A percentile compares a stretch with the other conserved stretches of the same genome.
These are phyloP conservation scores for Heliornis fulica DNA, from an alignment of 2,113 vertebrate genomes.

Conservation along the genomic window DNA sequence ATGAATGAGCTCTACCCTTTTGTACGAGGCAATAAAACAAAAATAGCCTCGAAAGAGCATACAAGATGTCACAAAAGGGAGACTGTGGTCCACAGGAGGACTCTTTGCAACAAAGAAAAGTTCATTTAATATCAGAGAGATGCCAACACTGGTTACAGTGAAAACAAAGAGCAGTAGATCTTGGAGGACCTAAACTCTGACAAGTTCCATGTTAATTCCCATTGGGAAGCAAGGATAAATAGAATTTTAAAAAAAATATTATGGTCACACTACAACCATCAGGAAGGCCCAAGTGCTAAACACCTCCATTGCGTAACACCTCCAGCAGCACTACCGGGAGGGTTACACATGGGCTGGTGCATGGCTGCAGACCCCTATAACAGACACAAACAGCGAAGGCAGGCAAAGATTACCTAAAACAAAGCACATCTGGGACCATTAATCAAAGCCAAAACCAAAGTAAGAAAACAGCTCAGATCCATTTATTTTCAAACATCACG, in stretches of 20 bases:
- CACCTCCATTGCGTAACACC: background rate
- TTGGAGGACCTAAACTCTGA: background rate
- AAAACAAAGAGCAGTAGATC: conserved; percentile 42
- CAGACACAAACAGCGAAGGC: background rate
- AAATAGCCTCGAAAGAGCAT: background rate
- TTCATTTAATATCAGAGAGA: conserved; percentile 21
- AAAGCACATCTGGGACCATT: background rate
- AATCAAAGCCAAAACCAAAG: conserved; percentile 16
- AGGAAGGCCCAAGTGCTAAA: background rate
- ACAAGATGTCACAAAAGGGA: background rate
- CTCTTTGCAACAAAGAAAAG: background rate
- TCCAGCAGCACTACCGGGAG: fast-evolving
- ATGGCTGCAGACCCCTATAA: background rate
- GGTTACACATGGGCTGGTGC: fast-evolving
- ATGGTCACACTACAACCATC: background rate
- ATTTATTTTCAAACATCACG: background rate
- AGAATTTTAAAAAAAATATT: background rate
- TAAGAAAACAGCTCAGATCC: background rate
- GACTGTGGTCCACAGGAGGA: background rate
- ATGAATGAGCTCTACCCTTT: background rate
- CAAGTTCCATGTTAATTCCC: background rate
- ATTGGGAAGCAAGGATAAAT: background rate
- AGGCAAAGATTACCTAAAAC: background rate
- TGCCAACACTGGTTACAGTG: background rate
- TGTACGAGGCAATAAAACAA: background rate